Evolutionary conservation across 2,113 vertebrate genomes (phyloP), one percentile per base, ranked within the genome.

Genomic region (Scalopus aquaticus): DNA sequence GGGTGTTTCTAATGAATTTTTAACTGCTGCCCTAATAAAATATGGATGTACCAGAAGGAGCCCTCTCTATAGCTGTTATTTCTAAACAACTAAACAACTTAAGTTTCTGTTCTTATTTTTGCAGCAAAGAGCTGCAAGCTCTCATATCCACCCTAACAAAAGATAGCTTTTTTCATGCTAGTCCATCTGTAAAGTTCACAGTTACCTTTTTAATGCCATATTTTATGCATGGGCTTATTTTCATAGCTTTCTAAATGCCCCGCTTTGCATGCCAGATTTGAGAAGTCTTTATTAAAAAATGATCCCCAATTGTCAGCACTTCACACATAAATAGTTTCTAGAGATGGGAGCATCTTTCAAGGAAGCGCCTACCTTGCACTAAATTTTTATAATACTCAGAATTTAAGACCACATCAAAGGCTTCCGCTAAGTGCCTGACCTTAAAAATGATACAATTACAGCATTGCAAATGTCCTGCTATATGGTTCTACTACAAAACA

Each of bases 11-110:
- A 95, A 95, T 83, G 78, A 97, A 97, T 92, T 49, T 97, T 96
- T 86, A 97, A 95, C 94, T 82, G 85, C 85, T 87, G 89, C 76
- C 88, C 96, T 96, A 60, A 97, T 97, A 90, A 98, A 96, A 98
- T 54, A 97, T 97, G 64, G 74, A 97, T 90, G 96, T 91, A 0
- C 17, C 78, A 97, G 94, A 97, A 77, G 94, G 96, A 96, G 77
- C 13, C 9, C 84, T 77, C 0, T 16, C 94, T 60, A n/a, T 20
- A 54, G 20, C 93, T 94, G 70, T 60, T 94, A 67, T 95, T 97
- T 95, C 72, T 49, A 81, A 96, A 95, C 73, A 93, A 86, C 79
- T 76, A 51, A 69, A 65, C 92, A 85, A 92, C 85, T 81, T 64
- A 58, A 85, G 92, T 92, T 90, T 93, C 96, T 94, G 42, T 42